Evolutionary conservation across 2,113 vertebrate genomes (phyloP).

Genomic region (Neopipo cinnamomea): DNA sequence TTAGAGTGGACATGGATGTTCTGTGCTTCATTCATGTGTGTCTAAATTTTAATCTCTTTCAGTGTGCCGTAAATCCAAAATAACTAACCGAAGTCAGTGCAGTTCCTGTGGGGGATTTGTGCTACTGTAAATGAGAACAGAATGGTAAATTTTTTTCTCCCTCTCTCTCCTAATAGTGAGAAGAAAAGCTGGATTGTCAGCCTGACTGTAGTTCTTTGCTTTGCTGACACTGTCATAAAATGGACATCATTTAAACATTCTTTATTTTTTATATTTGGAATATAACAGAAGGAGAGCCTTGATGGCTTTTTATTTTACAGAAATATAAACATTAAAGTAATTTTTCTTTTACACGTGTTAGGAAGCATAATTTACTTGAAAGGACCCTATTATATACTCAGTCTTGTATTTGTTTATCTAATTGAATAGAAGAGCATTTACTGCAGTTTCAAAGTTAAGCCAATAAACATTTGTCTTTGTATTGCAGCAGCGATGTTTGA

Average conservation of each 20-base stretch:
- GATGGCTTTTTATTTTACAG: slow-evolving; percentile 47
- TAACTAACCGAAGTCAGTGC: slow-evolving; percentile 16
- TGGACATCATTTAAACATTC: not conserved
- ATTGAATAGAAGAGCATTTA: slow-evolving; percentile 61
- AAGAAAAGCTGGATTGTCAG: slow-evolving; percentile 23
- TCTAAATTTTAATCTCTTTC: slow-evolving; percentile 49
- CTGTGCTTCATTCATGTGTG: slow-evolving; percentile 19
- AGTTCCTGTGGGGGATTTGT: slow-evolving; percentile 55
- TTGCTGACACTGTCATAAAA: slow-evolving; percentile 6
- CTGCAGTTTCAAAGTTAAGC: slow-evolving; percentile 55
- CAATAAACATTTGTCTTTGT: slow-evolving; percentile 63
- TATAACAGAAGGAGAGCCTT: slow-evolving; percentile 12
- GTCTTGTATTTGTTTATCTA: slow-evolving; percentile 63
- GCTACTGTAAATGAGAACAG: slow-evolving; percentile 50
- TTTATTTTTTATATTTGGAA: not conserved
- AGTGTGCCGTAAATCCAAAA: slow-evolving; percentile 6
- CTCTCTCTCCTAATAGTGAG: not conserved
- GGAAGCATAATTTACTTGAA: slow-evolving; percentile 66
- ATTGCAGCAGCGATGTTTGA: slow-evolving; percentile 8
- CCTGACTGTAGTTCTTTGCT: not conserved
- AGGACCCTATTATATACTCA: slow-evolving; percentile 57
- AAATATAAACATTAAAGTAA: slow-evolving; percentile 43
- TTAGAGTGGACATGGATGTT: not conserved
- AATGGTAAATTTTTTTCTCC: not conserved
- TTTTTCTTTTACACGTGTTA: slow-evolving; percentile 63